Evolutionary conservation across 2,888 invertebrate genomes (phyloP), one percentile per base, ranked within the genome.

Genomic region (Coremacera marginata): DNA sequence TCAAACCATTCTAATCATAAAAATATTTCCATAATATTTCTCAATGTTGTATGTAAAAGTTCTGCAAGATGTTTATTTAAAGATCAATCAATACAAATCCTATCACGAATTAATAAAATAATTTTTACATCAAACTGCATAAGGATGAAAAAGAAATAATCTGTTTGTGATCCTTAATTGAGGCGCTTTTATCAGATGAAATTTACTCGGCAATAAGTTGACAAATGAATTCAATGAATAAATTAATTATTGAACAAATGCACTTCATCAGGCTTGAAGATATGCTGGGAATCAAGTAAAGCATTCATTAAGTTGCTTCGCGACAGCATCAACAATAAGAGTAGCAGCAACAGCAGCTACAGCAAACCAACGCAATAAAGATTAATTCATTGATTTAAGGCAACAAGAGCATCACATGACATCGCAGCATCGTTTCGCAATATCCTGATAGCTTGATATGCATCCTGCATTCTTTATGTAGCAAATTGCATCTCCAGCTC

Each of bases 241-340:
- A 73, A 49, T 73, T 57, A 73, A 63, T 62, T n/a, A 62, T 63
- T 44, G 25, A 62, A 62, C 31, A 27, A 73, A 49, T 49, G 72
- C 62, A 73, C 27, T 63, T 73, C 62, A 63, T 73, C 49, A 73
- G 31, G 49, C 72, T 49, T 63, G 49, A 73, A 27, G 49, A 73
- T 27, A 51, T 70, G 51, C 14, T n/a, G 52, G 27, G 22, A 27
- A 22, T 14, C n/a, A 51, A 27, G n/a, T 11, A 27, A 70, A 31
- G 70, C 8, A 70, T 25, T 27, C 14, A 27, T 70, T 49, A 52
- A 70, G 52, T 11, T 31, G 70, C n/a, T 14, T 25, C 25, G 51
- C 37, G 65, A 34, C 65, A 34, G 37, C 44, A 49, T 19, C 11
- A n/a, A 22, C 60, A 25, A 25, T 2, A 63, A 25, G 3, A 63